phyloP scores from a whole-genome alignment of 2,113 vertebrate species.

The Benitochromis conjunctus region DNA sequence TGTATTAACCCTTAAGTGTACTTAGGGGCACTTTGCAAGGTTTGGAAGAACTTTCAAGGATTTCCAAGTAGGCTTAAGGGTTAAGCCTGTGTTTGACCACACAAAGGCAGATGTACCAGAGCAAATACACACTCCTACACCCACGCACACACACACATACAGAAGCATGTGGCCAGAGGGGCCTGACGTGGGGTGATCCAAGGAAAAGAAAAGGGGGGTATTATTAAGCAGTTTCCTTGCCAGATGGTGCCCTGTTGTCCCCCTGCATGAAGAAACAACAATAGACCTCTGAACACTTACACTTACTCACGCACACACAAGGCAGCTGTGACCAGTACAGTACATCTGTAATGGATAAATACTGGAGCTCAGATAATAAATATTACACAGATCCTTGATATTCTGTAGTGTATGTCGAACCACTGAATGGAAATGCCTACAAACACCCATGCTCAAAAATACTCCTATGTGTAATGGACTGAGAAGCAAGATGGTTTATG shows the following conservation, averaged over 20 bases:
- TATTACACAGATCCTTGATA: background rate
- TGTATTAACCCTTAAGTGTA: too few relatives aligned
- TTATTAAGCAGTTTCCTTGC: slow-evolving; percentile 52
- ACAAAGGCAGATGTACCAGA: background rate
- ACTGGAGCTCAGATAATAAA: background rate
- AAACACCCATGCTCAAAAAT: background rate
- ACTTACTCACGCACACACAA: background rate
- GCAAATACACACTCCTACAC: background rate
- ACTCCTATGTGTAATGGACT: background rate
- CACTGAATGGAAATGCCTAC: background rate
- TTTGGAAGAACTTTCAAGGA: too few relatives aligned
- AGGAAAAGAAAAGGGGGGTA: slow-evolving; percentile 14
- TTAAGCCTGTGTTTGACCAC: background rate
- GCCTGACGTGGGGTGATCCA: slow-evolving; percentile 12
- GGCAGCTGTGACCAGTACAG: background rate
- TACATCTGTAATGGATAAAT: background rate
- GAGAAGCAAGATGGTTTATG: background rate
- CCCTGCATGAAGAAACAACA: slow-evolving; percentile 40
- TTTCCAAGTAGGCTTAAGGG: too few relatives aligned
- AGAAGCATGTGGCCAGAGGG: slow-evolving; percentile 12
- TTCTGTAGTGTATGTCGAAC: background rate
- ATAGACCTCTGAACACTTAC: slow-evolving; percentile 23
- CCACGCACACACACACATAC: background rate
- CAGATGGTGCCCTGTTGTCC: slow-evolving; percentile 62
- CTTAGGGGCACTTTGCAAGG: too few relatives aligned